Conservation (phyloP, 2,797 vertebrate genomes). For the Clarias platycephalus region DNA sequence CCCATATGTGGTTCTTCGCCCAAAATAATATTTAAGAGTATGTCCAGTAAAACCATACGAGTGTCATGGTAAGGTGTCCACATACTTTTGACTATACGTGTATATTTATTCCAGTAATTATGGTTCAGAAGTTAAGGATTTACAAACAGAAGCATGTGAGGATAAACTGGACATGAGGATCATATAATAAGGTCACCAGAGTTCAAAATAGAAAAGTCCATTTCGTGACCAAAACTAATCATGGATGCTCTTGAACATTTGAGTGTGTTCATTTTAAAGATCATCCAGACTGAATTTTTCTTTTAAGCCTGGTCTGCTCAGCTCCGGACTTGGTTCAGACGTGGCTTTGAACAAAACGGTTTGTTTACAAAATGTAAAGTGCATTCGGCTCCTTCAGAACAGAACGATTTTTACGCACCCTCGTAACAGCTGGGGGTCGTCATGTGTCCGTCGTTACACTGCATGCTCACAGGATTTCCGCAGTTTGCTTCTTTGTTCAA, state of each 20-base stretch:
- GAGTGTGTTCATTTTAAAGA: not conserved
- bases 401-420: conserved; percentile 67
- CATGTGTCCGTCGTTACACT: conserved; percentile 79
- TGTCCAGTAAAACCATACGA: not conserved
- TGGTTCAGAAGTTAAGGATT: not conserved
- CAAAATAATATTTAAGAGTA: not conserved
- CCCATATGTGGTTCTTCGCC: not conserved
- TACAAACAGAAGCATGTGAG: not conserved
- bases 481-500: conserved; percentile 79
- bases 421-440: conserved; percentile 81
- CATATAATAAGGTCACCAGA: not conserved
- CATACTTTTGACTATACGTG: not conserved
- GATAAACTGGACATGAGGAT: not conserved
- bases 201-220: not conserved
- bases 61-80: not conserved
- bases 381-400: not conserved
- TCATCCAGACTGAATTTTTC: not conserved
- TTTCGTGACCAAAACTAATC: not conserved
- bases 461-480: conserved; percentile 75
- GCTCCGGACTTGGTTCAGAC: not conserved
- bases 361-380: not conserved
- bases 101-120: not conserved
- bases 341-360: not conserved
- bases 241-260: not conserved
- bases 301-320: not conserved